Evolutionary conservation across 2,797 vertebrate species (phyloP).

Genomic region (Thamnophis elegans): DNA sequence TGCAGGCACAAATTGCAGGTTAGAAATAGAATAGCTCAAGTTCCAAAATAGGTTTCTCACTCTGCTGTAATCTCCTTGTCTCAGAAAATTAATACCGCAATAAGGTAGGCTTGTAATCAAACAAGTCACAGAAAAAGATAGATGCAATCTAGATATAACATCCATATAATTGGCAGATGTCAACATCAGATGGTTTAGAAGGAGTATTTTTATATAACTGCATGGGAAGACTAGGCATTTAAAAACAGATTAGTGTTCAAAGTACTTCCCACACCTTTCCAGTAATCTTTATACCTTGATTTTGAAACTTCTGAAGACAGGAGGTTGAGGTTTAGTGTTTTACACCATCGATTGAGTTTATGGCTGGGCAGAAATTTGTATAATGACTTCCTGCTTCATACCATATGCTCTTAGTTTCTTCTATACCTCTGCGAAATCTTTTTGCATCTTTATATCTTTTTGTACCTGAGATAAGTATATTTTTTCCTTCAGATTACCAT

Average conservation of each 20-base stretch:
- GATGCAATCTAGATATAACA: background rate
- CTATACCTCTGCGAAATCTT: background rate
- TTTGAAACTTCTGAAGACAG: background rate
- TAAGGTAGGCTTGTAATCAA: background rate
- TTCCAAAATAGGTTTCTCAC: background rate
- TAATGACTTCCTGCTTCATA: background rate
- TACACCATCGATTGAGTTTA: background rate
- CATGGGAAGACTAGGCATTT: background rate
- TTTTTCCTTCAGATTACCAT: background rate
- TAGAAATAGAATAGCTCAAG: background rate
- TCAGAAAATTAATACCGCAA: background rate
- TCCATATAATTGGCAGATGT: background rate
- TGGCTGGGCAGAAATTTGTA: background rate
- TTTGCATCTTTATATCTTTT: background rate
- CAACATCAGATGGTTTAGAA: background rate
- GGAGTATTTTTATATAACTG: background rate
- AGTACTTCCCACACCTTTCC: background rate
- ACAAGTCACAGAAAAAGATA: background rate
- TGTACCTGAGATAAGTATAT: background rate
- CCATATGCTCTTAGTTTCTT: background rate
- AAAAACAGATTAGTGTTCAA: background rate
- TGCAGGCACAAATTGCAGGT: background rate
- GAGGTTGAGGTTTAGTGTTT: background rate
- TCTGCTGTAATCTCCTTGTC: background rate
- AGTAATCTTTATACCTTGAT: background rate